These are phyloP conservation scores for Pelobates cultripes DNA, from an alignment of 2,797 vertebrate genomes.

Conservation along the genomic window DNA sequence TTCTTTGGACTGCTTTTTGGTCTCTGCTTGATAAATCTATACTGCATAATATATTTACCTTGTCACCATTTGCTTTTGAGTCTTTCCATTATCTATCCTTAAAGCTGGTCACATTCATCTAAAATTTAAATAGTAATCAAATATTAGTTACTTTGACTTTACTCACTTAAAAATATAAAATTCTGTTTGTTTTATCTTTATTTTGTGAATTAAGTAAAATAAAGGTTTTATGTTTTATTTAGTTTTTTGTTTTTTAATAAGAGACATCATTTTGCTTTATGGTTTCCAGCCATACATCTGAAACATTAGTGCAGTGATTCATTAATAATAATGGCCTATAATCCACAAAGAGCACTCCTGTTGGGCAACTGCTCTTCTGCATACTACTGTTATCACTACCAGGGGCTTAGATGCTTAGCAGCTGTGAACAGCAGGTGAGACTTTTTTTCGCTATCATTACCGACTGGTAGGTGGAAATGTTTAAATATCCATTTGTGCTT, in stretches of 20 bases:
- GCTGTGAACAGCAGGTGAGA: not conserved
- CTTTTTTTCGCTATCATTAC: not conserved
- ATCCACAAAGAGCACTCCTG: not conserved
- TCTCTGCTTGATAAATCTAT: no score
- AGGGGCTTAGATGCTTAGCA: not conserved
- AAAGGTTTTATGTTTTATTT: no score
- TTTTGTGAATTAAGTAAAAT: no score
- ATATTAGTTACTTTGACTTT: no score
- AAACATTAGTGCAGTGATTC: not conserved
- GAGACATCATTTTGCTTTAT: not conserved
- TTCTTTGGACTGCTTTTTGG: no score
- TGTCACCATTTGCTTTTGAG: no score
- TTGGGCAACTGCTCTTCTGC: not conserved
- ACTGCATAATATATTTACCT: no score
- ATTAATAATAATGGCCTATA: not conserved
- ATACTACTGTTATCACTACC: not conserved
- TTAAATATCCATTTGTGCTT: not conserved
- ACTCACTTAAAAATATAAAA: no score
- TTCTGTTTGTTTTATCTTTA: no score
- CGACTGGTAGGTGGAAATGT: not conserved
- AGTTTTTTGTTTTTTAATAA: not conserved
- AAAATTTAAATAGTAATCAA: no score
- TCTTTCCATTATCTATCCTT: no score
- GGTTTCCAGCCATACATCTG: not conserved
- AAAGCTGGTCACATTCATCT: no score